phyloP scores from a whole-genome alignment of 1,140 invertebrate genomes.

The Drosophila sucinea region DNA sequence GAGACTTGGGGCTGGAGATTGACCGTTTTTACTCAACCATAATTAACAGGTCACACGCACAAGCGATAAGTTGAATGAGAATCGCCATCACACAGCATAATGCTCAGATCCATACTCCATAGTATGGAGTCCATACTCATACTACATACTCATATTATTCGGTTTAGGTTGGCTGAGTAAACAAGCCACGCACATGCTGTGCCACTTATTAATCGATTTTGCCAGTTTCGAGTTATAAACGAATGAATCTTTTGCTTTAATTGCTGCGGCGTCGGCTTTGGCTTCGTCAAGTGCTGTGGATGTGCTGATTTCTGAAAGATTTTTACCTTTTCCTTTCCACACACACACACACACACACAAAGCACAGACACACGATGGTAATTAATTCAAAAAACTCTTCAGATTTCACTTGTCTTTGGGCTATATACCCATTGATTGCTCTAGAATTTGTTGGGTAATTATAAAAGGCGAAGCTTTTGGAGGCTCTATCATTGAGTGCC shows the following conservation, averaged over 20 bases:
- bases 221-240: conserved; percentile 37
- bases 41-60: conserved; percentile 76
- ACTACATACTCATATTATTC: not conserved
- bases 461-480: conserved; percentile 34
- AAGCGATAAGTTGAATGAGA: conserved; percentile 36
- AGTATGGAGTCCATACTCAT: not conserved
- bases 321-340: conserved; percentile 36
- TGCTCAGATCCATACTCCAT: not conserved
- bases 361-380: conserved; percentile 34
- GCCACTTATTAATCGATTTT: conserved; percentile 73
- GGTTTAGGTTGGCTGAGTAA: conserved; percentile 10
- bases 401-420: conserved; percentile 77
- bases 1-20: conserved; percentile 12
- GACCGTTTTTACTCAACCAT: conserved; percentile 67
- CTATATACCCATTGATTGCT: conserved; percentile 62
- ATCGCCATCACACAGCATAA: not conserved
- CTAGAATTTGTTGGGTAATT: conserved; percentile 76
- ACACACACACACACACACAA: conserved; percentile 22
- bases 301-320: conserved; percentile 30
- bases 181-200: conserved; percentile 47
- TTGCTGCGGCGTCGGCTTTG: conserved; percentile 6
- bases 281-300: conserved; percentile 33
- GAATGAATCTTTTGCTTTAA: conserved; percentile 50
- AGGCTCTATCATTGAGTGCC: conserved; percentile 52
- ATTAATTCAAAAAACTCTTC: conserved; percentile 61